phyloP scores from a whole-genome alignment of 2,797 vertebrate genomes.

The Xiphophorus birchmanni region DNA sequence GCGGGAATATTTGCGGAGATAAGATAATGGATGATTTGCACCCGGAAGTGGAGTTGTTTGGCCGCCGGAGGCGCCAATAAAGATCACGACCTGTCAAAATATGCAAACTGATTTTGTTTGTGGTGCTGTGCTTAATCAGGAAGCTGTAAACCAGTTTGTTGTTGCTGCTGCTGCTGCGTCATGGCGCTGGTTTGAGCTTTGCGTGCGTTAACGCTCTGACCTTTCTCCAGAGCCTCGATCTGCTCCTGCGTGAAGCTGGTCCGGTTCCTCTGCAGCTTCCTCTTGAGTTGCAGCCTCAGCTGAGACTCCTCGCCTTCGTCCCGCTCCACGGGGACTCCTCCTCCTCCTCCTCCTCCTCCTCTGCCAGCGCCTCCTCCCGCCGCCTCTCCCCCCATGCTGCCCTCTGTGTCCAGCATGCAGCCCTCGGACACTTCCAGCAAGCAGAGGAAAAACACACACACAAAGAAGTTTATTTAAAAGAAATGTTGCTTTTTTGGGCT shows the following conservation, averaged over 20 bases:
- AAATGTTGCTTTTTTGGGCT: neutral
- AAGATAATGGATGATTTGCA: slow-evolving; percentile 43
- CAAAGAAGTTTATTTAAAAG: neutral
- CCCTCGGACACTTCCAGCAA: slow-evolving; percentile 76
- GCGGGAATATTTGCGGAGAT: slow-evolving; percentile 49
- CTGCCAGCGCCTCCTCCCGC: slow-evolving; percentile 64
- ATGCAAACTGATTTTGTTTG: neutral
- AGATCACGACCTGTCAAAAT: slow-evolving; percentile 1
- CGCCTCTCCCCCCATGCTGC: slow-evolving; percentile 72
- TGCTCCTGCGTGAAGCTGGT: slow-evolving; percentile 90
- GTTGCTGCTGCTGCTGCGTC: slow-evolving; percentile 47
- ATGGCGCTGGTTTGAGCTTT: slow-evolving; percentile 39
- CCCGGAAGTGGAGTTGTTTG: slow-evolving; percentile 22
- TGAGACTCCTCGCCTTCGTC: slow-evolving; percentile 82
- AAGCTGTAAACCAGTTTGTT: slow-evolving; percentile 24
- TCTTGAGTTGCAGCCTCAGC: slow-evolving; percentile 88
- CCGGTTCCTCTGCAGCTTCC: slow-evolving; percentile 88
- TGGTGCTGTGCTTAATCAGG: slow-evolving; percentile 7
- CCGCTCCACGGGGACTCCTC: slow-evolving; percentile 75
- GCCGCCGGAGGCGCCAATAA: slow-evolving; percentile 12
- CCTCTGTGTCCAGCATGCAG: slow-evolving; percentile 80
- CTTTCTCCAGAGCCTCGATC: slow-evolving; percentile 90
- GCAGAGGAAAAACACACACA: slow-evolving; percentile 40
- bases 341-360: slow-evolving; percentile 75
- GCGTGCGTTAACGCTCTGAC: slow-evolving; percentile 70